Base-by-base conservation (phyloP, 2,797 vertebrate genomes). In the Carapus acus region DNA sequence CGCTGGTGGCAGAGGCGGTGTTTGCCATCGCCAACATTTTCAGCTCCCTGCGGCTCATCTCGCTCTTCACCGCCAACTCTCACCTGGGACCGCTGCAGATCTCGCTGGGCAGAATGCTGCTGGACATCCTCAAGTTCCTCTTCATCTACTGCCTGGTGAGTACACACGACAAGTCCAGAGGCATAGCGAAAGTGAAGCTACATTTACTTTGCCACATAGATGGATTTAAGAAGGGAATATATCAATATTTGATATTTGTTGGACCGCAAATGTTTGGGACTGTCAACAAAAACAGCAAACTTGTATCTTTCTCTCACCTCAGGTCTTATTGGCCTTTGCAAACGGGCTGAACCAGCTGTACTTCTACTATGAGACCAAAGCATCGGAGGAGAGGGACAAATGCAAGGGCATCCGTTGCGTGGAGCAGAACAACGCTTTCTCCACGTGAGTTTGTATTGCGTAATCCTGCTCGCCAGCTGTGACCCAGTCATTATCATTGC, bases 1-100 rank as follows among this genome's bases (percentile, higher is more conserved):
- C 96, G 0, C 79, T 99, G 48, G 94, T 99, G 56, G 94, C 94
- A 1, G 96, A 99, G 80, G 96, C 96, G 1, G 82, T 99, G 62
- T 99, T 99, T 71, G 94, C 96, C 53, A 97, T 98, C 0, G 95
- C 96, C 15, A 99, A 99, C 73, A 98, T 99, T 74, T 99, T 99
- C 82, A 99, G 96, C 66, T 99, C 96, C 5, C 84, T 99, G 58
- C 93, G 96, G 31, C 85, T 99, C 82, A 99, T 99, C 82, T 99
- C 96, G 1, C 85, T 99, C 51, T 99, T 99, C 78, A 99, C 96
- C 2, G 96, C 96, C 58, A 99, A 99, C 87, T 99, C 96, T 46
- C 96, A 99, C 69, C 88, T 99, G 83, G 96, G 96, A 45, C 95
- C 94, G 12, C 89, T 99, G 61, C 96, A 99, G 74, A 99, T 99